Base-by-base conservation (phyloP, 1,140 invertebrate genomes). In the Penaeus chinensis region DNA sequence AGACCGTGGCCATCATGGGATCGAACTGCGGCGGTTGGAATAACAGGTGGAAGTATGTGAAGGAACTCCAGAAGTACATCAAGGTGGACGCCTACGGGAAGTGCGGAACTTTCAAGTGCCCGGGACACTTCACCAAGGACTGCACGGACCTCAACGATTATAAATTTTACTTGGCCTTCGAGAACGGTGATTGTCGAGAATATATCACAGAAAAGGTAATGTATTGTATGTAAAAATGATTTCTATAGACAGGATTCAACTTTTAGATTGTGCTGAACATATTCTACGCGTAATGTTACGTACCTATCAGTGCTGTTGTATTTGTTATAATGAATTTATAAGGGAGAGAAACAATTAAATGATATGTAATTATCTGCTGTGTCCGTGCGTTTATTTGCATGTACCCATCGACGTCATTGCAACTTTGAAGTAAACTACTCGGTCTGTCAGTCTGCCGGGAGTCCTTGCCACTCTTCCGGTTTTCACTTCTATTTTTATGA, bases 111-210 rank as follows among this genome's bases (percentile, higher is more conserved):
- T 91, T 91, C 91, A 92, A 87, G 90, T 91, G 95, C 91, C 94
- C 94, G 0, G 94, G 94, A 24, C 94, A 95, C 90, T 94, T 95
- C 84, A 91, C 88, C 79, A 89, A 88, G 0, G 94, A 95, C 89
- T 96, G 95, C 89, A 89, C 91, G 2, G 78, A 91, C 20, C 91
- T 96, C 16, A 90, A 93, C 3, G 78, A 92, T 0, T 96, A 96
- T 91, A 93, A 95, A 89, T 96, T 97, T 91, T 96, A 96, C 91
- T 91, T 96, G 54, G 93, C 95, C 0, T 95, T 96, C 86, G 96
- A 96, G 92, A 96, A 96, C 90, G 94, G 94, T 0, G 93, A 94
- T 86, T 96, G 95, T 87, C 91, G 92, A n/a, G 94, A 95, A 90
- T 96, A 96, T 90, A 91, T 96, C 37, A 96, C 95, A 0, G 95